Evolutionary conservation across 2,113 vertebrate species (phyloP).

Genomic region (Polyodon spathula): DNA sequence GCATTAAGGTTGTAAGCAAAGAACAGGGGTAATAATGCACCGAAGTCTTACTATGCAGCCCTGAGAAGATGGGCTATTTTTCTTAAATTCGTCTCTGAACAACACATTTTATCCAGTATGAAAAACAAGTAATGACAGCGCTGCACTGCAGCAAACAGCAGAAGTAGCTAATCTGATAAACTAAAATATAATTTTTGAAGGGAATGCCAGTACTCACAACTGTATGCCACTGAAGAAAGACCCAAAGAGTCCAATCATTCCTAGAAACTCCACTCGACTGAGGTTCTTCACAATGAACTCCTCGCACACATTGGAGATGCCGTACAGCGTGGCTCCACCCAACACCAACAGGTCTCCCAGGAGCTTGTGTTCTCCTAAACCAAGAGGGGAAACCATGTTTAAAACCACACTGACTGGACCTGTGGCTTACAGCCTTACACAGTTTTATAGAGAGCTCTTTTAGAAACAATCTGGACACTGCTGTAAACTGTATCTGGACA

Average conservation of each 20-base stretch:
- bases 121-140: no score
- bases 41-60: no score
- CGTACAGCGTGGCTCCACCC: constrained; percentile 77
- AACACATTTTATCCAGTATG: no score
- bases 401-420: neutral
- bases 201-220: constrained; percentile 65
- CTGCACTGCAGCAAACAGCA: no score
- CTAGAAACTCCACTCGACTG: constrained; percentile 85
- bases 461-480: no score
- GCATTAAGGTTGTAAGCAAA: no score
- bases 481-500: no score
- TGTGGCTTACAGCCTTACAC: no score
- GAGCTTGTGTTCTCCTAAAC: constrained; percentile 80
- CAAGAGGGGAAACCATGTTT: neutral
- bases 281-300: constrained; percentile 89
- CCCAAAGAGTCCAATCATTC: constrained; percentile 92
- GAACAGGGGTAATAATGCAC: no score
- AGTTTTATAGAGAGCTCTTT: no score
- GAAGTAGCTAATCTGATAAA: neutral
- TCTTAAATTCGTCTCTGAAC: no score
- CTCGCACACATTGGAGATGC: constrained; percentile 86
- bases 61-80: no score
- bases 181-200: neutral
- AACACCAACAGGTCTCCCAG: constrained; percentile 86
- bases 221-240: constrained; percentile 96